Evolutionary conservation across 2,888 invertebrate genomes (phyloP).

Genomic region (Hypomecis punctinalis): DNA sequence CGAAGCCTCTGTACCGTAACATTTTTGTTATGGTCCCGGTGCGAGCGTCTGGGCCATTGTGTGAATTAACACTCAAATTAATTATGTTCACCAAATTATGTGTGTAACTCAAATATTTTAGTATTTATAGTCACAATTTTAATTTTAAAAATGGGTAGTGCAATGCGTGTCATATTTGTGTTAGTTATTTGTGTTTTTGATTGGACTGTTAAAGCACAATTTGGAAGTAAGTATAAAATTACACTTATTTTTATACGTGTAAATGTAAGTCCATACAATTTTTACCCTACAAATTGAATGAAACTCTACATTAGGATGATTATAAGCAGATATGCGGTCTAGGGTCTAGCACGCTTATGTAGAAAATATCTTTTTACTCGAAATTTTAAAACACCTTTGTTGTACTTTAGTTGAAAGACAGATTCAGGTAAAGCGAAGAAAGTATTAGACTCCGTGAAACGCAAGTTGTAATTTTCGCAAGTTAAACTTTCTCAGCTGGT

Average conservation of each 20-base stretch:
- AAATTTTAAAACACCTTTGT: no score
- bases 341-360: no score
- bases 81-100: constrained; percentile 21
- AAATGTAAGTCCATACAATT: no score
- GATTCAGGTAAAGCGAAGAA: no score
- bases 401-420: no score
- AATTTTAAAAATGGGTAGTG: constrained; percentile 39
- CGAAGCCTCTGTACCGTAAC: constrained; percentile 72
- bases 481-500: no score
- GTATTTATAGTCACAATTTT: constrained; percentile 18
- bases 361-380: no score
- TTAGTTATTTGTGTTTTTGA: constrained; percentile 60
- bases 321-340: no score
- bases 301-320: background rate
- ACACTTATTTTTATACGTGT: background rate
- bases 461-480: no score
- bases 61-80: constrained; percentile 32
- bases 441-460: no score
- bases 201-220: constrained; percentile 71
- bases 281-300: no score
- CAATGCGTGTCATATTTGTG: constrained; percentile 49
- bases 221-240: constrained; percentile 71
- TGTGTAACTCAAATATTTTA: constrained; percentile 16
- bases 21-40: constrained; percentile 68
- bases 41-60: constrained; percentile 42